Base-by-base conservation (phyloP, 2,888 invertebrate species). In the Campopleginae sp. region DNA sequence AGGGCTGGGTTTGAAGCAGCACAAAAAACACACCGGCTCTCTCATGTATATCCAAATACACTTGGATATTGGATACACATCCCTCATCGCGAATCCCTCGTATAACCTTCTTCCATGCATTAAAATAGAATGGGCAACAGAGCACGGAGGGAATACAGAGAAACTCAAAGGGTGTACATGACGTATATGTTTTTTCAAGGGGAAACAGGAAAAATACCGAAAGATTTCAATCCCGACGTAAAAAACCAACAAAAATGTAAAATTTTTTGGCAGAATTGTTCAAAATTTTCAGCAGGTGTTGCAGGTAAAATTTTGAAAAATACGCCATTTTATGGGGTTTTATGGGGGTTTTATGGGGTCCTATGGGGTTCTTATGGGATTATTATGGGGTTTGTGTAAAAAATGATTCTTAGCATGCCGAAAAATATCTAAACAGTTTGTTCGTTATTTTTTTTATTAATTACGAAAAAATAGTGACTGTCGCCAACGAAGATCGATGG, bases 21-120 rank as follows among this genome's bases (percentile, higher is more conserved):
- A 48, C 7, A 31, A 48, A 58, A 75, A 63, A 66, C 38, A 2
- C 38, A 38, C 27, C 12, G 17, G 27, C 8, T 42, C 33, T 46
- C 65, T 42, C 31, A 61, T 70, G 58, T 58, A 58, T 58, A 27
- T 46, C 72, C 72, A 82, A 63, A 44, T 38, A 54, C 48, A 79
- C 79, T 23, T 82, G 75, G 78, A 70, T 86, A 86, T 86, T 85
- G 77, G n/a, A n/a, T n/a, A n/a, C 75, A 38, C 71, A 80, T 71
- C 74, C 51, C 80, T 48, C 58, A 58, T 58, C 76, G 66, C 76
- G 75, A 44, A 31, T 38, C 33, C 68, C 58, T 31, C 48, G 75
- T 31, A 48, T 44, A 33, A 80, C 19, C 66, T 58, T 68, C 48
- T 31, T 10, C 31, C 66, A 31, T 14, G 8, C 51, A 10, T 19